These are phyloP conservation scores for Cerceris ruficornis DNA, from an alignment of 2,888 invertebrate species.

Conservation along the genomic window DNA sequence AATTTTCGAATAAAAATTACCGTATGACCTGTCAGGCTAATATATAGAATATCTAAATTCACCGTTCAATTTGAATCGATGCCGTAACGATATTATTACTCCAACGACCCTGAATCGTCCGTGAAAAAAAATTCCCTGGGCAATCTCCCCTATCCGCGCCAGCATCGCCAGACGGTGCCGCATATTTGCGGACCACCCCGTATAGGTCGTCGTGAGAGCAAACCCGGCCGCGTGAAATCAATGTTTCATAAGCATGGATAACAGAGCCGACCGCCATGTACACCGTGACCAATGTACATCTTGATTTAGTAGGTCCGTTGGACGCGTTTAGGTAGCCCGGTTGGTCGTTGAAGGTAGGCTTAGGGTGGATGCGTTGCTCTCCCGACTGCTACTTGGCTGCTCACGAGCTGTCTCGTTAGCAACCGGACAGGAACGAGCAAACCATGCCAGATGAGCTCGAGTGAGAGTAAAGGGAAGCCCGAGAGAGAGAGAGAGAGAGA, in stretches of 20 bases:
- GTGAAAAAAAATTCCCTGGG: no score
- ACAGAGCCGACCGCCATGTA: constrained; percentile 77
- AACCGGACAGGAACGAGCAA: constrained; percentile 63
- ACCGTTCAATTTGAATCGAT: no score
- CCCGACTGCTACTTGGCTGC: constrained; percentile 61
- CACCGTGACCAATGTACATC: constrained; percentile 81
- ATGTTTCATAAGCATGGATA: constrained; percentile 81
- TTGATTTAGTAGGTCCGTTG: constrained; percentile 81
- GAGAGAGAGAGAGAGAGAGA: constrained; percentile 20
- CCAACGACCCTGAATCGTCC: no score
- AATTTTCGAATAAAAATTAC: no score
- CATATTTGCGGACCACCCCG: constrained; percentile 64
- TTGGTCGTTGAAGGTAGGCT: constrained; percentile 69
- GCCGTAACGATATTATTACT: no score
- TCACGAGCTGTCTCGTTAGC: constrained; percentile 80
- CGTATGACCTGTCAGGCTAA: no score
- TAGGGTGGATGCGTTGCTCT: constrained; percentile 64
- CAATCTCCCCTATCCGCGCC: neutral
- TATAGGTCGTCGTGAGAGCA: constrained; percentile 69
- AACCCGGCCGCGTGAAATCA: constrained; percentile 80
- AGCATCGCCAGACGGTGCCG: neutral
- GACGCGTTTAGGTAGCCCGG: constrained; percentile 72
- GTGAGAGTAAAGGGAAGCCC: constrained; percentile 10
- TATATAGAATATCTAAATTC: no score
- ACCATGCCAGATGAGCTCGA: constrained; percentile 50